phyloP scores from a whole-genome alignment of 1,140 invertebrate genomes.

The Drosophila bifasciata region DNA sequence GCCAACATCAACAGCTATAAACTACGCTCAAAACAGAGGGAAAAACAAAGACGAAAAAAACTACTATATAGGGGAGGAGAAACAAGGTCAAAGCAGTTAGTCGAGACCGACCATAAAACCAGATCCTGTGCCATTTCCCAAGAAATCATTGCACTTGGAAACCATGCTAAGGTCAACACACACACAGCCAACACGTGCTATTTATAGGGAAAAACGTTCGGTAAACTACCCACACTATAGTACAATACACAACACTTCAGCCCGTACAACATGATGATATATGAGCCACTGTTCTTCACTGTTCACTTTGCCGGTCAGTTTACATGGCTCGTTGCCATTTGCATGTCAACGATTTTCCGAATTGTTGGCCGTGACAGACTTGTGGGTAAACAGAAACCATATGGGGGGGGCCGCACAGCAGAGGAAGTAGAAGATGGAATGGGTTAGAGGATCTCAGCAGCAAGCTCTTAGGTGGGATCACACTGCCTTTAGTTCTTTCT shows the following conservation, averaged over 20 bases:
- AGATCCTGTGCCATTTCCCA: slow-evolving; percentile 50
- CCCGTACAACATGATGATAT: slow-evolving; percentile 45
- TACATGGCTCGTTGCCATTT: slow-evolving; percentile 74
- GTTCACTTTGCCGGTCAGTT: slow-evolving; percentile 47
- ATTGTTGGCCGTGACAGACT: slow-evolving; percentile 61
- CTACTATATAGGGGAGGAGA: not conserved
- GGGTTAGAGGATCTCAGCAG: not conserved
- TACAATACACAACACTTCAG: too few relatives aligned
- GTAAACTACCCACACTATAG: slow-evolving; percentile 37
- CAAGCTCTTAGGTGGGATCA: not conserved
- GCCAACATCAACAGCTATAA: slow-evolving; percentile 60
- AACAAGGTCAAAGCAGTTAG: slow-evolving; percentile 68
- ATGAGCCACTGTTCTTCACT: slow-evolving; percentile 49
- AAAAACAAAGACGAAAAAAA: not conserved
- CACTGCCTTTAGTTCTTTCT: too few relatives aligned
- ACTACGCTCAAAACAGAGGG: slow-evolving; percentile 9
- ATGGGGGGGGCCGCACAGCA: slow-evolving; percentile 35
- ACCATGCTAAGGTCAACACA: slow-evolving; percentile 69
- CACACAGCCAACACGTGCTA: slow-evolving; percentile 68
- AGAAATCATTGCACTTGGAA: slow-evolving; percentile 70
- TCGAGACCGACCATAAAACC: slow-evolving; percentile 44
- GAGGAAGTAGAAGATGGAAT: not conserved
- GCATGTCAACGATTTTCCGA: slow-evolving; percentile 67
- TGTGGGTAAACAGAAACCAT: slow-evolving; percentile 72
- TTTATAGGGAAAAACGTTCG: slow-evolving; percentile 66